Conservation (phyloP, 2,888 invertebrate species). For the Dasypogon diadema region DNA sequence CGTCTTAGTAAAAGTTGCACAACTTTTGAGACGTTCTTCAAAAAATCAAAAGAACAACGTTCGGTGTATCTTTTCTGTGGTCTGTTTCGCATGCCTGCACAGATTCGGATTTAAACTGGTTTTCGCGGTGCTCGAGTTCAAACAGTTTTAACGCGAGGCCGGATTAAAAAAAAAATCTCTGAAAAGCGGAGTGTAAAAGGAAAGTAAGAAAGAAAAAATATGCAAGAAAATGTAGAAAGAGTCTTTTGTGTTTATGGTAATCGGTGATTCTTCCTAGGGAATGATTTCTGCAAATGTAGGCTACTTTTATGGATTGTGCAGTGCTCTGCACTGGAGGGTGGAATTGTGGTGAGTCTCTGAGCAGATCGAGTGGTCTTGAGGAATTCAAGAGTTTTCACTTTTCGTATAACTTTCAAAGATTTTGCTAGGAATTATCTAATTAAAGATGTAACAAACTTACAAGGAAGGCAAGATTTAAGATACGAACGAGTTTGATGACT, state of each 20-base stretch:
- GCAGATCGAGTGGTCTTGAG: background rate
- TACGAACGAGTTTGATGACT: too few relatives aligned
- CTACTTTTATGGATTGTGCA: background rate
- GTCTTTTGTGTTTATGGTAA: background rate
- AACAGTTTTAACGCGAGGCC: slow-evolving; percentile 27
- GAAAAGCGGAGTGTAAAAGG: background rate
- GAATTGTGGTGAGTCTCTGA: background rate
- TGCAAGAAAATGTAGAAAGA: background rate
- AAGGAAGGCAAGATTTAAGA: too few relatives aligned
- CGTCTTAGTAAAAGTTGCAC: background rate
- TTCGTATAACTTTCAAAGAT: background rate
- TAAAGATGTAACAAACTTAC: background rate
- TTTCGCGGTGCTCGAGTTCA: slow-evolving; percentile 6
- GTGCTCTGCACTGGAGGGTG: background rate
- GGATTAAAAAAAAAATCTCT: too few relatives aligned
- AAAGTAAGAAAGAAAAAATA: background rate
- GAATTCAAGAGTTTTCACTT: background rate
- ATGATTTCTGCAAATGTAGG: background rate
- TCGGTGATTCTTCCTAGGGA: background rate
- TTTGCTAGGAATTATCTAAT: background rate
- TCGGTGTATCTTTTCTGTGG: background rate
- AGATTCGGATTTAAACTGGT: slow-evolving; percentile 39
- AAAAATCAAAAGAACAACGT: background rate
- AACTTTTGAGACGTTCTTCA: background rate
- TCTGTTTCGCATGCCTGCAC: slow-evolving; percentile 36